Conservation (phyloP, 2,888 invertebrate genomes). For the Chrysolina haemoptera region DNA sequence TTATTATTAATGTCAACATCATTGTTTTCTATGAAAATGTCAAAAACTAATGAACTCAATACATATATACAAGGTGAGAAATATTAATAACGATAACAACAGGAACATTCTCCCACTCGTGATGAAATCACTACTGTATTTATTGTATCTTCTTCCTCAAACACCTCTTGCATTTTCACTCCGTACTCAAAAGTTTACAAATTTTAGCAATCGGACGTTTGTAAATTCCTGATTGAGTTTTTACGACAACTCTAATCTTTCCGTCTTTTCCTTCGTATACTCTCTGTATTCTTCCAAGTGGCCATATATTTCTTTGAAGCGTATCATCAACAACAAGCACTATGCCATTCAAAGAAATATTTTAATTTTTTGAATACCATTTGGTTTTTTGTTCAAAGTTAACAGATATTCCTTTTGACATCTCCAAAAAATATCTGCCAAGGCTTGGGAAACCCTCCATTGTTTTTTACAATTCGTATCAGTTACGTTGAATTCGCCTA, state of each 20-base stretch:
- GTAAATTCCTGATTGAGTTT: too few species aligned
- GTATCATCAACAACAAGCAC: constrained; percentile 2
- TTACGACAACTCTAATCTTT: background rate
- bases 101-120: too few species aligned
- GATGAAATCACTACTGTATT: too few species aligned
- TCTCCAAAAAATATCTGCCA: background rate
- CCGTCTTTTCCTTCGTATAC: constrained; percentile 8
- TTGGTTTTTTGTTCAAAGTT: constrained; percentile 1
- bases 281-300: background rate
- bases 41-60: too few species aligned
- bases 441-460: background rate
- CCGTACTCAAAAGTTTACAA: too few species aligned
- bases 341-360: background rate
- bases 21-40: too few species aligned
- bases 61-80: too few species aligned
- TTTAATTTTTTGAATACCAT: background rate
- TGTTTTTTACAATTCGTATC: background rate
- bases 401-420: background rate
- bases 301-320: background rate
- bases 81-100: too few species aligned
- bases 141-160: too few species aligned
- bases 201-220: too few species aligned
- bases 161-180: too few species aligned
- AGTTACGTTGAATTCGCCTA: background rate
- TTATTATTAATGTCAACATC: too few species aligned